Evolutionary conservation across 2,888 invertebrate genomes (phyloP), one percentile per base, ranked within the genome.

Genomic region (Dasysyrphus albostriatus): DNA sequence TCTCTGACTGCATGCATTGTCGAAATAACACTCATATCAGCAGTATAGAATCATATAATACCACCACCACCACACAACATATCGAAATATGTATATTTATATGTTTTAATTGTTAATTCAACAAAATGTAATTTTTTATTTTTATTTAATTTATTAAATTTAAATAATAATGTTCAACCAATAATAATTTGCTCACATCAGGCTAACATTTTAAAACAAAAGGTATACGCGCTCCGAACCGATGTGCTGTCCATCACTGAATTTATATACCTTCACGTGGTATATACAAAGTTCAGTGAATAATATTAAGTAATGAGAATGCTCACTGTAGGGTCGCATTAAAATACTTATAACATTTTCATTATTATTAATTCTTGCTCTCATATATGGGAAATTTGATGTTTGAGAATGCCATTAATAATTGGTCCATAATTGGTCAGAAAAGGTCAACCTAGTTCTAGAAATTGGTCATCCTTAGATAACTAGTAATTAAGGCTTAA

Each of bases 21-120:
- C 12, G 7, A 4, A 69, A 44, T 47, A 32, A 29, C 19, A 19
- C 14, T 44, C 34, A 44, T 24, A 51, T 16, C 10, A 32, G 14
- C 8, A 42, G 39, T 16, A 29, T 0, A 32, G 4, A 16, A n/a
- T 3, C 5, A 37, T 12, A 58, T 12, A 58, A 5, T 59, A 3
- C 6, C 6, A 12, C 5, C 6, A 12, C 5, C 12, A 14, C 12
- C 5, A 42, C 5, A 39, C 61, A 14, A 32, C 54, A 32, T 54
- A 42, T 32, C 16, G 29, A 67, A n/a, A n/a, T n/a, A n/a, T n/a
- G n/a, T n/a, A n/a, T n/a, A n/a, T n/a, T n/a, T n/a, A n/a, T 49
- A 44, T 63, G 56, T 37, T 65, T 70, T 76, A 70, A 76, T 82
- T 81, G 61, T 76, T 75, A 63, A 70, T 81, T 72, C 63, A 79